Conservation (phyloP, 2,888 invertebrate species). For the Leucophenga montana region DNA sequence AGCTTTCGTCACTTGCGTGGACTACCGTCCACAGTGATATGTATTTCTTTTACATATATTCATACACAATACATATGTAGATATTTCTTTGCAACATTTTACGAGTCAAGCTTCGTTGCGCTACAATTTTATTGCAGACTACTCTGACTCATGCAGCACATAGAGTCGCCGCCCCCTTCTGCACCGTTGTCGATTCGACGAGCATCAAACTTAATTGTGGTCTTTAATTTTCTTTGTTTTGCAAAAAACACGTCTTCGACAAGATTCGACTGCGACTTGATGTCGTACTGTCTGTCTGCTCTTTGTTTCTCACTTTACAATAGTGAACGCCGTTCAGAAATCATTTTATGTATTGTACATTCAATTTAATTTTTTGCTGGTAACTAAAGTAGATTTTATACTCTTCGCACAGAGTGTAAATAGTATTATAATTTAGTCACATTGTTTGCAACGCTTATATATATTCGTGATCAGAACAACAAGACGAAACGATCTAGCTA, state of each 20-base stretch:
- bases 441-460: too few relatives aligned
- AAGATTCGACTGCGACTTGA: background rate
- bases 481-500: too few relatives aligned
- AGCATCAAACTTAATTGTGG: slow-evolving; percentile 35
- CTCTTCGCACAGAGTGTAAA: too few relatives aligned
- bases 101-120: slow-evolving; percentile 17
- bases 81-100: background rate
- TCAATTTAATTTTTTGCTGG: too few relatives aligned
- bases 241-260: background rate
- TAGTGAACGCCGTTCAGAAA: too few relatives aligned
- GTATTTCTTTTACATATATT: too few relatives aligned
- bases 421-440: too few relatives aligned
- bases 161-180: background rate
- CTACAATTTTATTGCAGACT: slow-evolving; percentile 18
- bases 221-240: slow-evolving; percentile 41
- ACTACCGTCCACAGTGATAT: too few relatives aligned
- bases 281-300: background rate
- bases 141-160: slow-evolving; percentile 12
- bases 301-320: background rate
- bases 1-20: too few relatives aligned
- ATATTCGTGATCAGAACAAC: too few relatives aligned
- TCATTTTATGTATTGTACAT: too few relatives aligned
- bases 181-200: background rate
- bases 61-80: background rate
- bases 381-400: background rate